Evolutionary conservation across 2,113 vertebrate genomes (phyloP).

Genomic region (Carassius gibelio): DNA sequence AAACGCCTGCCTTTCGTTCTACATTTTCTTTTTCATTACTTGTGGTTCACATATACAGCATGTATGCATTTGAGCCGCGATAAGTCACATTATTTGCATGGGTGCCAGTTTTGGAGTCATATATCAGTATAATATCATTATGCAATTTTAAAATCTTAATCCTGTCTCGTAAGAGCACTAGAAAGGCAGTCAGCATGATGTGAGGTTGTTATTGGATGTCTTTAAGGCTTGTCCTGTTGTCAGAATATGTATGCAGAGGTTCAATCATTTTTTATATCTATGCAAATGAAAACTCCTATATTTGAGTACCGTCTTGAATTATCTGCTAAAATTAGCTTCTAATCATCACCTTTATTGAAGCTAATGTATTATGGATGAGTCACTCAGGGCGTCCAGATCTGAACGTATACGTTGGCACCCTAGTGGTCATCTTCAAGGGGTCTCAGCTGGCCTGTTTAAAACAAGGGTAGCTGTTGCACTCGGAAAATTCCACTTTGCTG

Average conservation of each 20-base stretch:
- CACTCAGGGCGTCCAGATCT: constrained; percentile 23
- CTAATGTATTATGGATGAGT: constrained; percentile 41
- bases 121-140: constrained; percentile 69
- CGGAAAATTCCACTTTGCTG: neutral
- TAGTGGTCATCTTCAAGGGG: constrained; percentile 8
- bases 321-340: constrained; percentile 51
- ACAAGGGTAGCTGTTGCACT: neutral
- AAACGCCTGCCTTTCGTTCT: constrained; percentile 60
- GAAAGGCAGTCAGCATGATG: constrained; percentile 64
- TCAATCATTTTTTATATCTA: constrained; percentile 52
- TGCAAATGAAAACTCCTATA: constrained; percentile 47
- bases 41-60: constrained; percentile 60
- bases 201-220: constrained; percentile 67
- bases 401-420: neutral
- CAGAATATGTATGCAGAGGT: constrained; percentile 46
- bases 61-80: constrained; percentile 38
- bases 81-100: constrained; percentile 70
- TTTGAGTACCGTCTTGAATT: constrained; percentile 36
- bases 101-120: constrained; percentile 63
- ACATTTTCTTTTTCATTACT: constrained; percentile 39
- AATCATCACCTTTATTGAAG: constrained; percentile 51
- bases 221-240: constrained; percentile 27
- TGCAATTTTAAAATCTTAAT: constrained; percentile 65
- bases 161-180: constrained; percentile 58
- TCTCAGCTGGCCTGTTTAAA: constrained; percentile 16